Percentiles rank a stretch among this genome's conserved stretches.
phyloP scores from a whole-genome alignment of 2,113 vertebrate genomes.

The Phyllostomus discolor region DNA sequence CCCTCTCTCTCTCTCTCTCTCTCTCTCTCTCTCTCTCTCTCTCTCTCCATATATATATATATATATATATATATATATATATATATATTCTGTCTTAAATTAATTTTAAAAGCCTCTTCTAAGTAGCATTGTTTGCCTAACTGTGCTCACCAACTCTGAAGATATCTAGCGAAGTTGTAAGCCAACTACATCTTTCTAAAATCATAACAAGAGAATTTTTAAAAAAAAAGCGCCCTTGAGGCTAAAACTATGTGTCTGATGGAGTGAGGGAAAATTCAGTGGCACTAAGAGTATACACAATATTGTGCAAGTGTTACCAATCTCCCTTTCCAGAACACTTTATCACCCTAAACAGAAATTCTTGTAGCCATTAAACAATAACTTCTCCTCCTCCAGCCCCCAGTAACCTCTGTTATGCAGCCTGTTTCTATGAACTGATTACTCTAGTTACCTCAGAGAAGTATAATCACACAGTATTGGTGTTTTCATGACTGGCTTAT shows the following conservation, averaged over 20 bases:
- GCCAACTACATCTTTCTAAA: not conserved
- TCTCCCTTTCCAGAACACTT: not conserved
- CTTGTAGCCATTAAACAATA: not conserved
- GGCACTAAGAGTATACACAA: not conserved
- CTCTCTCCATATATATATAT: too few species aligned
- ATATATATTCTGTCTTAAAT: not conserved
- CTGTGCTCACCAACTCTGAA: not conserved
- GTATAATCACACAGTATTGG: not conserved
- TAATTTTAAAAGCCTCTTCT: not conserved
- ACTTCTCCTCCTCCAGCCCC: not conserved
- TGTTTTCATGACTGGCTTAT: not conserved
- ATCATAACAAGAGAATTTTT: not conserved
- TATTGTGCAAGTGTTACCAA: not conserved
- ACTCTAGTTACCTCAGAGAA: not conserved
- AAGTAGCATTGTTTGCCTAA: not conserved
- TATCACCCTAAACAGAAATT: not conserved
- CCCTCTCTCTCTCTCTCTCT: too few species aligned
- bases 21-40: not conserved
- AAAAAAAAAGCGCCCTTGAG: not conserved
- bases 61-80: too few species aligned
- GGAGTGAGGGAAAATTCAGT: not conserved
- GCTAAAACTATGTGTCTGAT: not conserved
- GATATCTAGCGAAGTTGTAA: not conserved
- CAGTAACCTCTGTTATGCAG: not conserved
- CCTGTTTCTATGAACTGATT: not conserved